Conservation (phyloP, 1,140 invertebrate species). For the Temnothorax curvispinosus region DNA sequence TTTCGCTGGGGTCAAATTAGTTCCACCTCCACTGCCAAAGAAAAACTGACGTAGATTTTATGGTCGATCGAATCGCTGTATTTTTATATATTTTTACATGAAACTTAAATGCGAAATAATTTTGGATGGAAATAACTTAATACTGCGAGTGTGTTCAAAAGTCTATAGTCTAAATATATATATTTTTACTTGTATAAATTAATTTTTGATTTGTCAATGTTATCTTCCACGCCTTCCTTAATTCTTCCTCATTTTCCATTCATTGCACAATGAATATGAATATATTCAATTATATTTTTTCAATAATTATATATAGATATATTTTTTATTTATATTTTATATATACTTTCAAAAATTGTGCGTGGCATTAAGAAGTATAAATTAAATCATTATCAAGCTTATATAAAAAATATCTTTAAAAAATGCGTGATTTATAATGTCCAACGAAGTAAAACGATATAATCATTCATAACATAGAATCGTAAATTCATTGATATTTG, state of each 20-base stretch:
- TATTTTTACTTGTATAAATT: constrained; percentile 58
- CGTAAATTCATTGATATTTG: background rate
- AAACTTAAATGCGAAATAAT: constrained; percentile 14
- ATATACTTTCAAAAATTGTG: constrained; percentile 1
- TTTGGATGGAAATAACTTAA: constrained; percentile 23
- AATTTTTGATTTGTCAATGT: constrained; percentile 17
- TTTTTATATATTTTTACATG: constrained; percentile 53
- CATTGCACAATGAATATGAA: background rate
- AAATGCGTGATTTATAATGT: background rate
- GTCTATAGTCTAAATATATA: constrained; percentile 50
- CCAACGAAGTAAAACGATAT: background rate
- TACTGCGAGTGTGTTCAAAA: constrained; percentile 48
- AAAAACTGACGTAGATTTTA: constrained; percentile 77
- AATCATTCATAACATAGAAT: background rate
- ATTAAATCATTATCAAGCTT: background rate
- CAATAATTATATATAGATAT: constrained; percentile 15
- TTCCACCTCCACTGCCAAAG: constrained; percentile 84
- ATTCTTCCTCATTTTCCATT: background rate
- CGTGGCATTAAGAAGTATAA: background rate
- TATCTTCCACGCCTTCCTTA: background rate
- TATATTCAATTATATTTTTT: constrained; percentile 10
- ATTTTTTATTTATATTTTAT: constrained; percentile 8
- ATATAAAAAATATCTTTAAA: constrained; percentile 2
- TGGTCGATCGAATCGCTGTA: background rate
- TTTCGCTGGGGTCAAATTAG: constrained; percentile 90